phyloP scores from a whole-genome alignment of 2,888 invertebrate genomes.

The Brachyptera risi region DNA sequence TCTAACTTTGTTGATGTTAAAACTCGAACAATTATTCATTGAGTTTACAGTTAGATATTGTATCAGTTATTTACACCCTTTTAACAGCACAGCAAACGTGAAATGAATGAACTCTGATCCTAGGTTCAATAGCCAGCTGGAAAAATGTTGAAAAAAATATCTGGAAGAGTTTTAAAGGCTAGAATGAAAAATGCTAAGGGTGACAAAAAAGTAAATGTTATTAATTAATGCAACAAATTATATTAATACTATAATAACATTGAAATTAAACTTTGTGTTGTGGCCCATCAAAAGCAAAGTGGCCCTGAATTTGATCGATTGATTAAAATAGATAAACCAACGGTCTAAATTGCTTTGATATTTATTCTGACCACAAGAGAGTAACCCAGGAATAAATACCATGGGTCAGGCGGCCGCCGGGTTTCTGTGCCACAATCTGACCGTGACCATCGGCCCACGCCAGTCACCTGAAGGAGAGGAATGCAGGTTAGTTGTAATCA shows the following conservation, averaged over 20 bases:
- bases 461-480: constrained; percentile 53
- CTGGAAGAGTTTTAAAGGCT: constrained; percentile 33
- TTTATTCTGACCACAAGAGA: constrained; percentile 40
- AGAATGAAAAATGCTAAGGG: constrained; percentile 19
- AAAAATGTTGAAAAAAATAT: constrained; percentile 38
- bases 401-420: constrained; percentile 43
- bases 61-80: constrained; percentile 28
- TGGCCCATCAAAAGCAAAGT: constrained; percentile 34
- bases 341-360: constrained; percentile 44
- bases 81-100: constrained; percentile 38
- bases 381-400: constrained; percentile 53
- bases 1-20: constrained; percentile 33
- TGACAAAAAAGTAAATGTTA: constrained; percentile 33
- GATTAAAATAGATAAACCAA: not conserved
- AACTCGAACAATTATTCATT: constrained; percentile 34
- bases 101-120: constrained; percentile 38
- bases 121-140: constrained; percentile 39
- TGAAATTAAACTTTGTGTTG: constrained; percentile 30
- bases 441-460: not conserved
- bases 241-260: constrained; percentile 29
- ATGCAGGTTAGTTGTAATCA: constrained; percentile 48
- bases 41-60: constrained; percentile 13
- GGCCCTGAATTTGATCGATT: constrained; percentile 31
- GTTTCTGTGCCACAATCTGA: constrained; percentile 26
- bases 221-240: constrained; percentile 30